Evolutionary conservation across 2,888 invertebrate species (phyloP).

Genomic region (Schizaphis graminum): DNA sequence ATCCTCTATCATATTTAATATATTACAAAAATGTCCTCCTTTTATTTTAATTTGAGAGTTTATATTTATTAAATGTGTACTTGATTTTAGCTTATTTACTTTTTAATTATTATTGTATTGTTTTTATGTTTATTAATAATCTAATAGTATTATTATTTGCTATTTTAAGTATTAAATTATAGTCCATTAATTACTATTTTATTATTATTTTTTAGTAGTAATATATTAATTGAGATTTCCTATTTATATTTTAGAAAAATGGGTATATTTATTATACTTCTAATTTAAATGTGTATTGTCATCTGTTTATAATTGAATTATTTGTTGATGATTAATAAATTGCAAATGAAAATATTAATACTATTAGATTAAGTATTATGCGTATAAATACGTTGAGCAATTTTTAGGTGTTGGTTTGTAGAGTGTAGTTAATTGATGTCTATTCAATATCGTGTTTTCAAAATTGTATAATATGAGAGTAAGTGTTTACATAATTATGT

Average conservation of each 20-base stretch:
- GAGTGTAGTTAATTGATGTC: slow-evolving; percentile 50
- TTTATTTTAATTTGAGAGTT: neutral
- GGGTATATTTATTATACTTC: neutral
- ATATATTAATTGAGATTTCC: neutral
- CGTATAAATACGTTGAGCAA: slow-evolving; percentile 29
- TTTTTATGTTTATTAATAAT: neutral
- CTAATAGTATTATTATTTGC: slow-evolving; percentile 2
- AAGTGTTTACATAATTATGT: slow-evolving; percentile 13
- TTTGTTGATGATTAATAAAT: neutral
- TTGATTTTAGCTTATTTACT: neutral
- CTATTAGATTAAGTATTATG: slow-evolving; percentile 13
- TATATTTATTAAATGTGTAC: neutral
- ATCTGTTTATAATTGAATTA: neutral
- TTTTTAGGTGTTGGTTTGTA: slow-evolving; percentile 59
- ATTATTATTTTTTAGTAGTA: neutral
- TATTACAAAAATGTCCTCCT: neutral
- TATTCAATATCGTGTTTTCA: slow-evolving; percentile 46
- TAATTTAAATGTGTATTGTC: neutral
- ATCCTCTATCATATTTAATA: neutral
- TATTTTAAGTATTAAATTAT: neutral
- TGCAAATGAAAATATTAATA: neutral
- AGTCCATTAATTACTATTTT: neutral
- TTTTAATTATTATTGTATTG: neutral
- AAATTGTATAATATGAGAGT: slow-evolving; percentile 56
- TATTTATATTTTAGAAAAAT: neutral